phyloP scores from a whole-genome alignment of 30 jellyfish, hydroid and myxozoan genomes.

The Aurelia sp. region DNA sequence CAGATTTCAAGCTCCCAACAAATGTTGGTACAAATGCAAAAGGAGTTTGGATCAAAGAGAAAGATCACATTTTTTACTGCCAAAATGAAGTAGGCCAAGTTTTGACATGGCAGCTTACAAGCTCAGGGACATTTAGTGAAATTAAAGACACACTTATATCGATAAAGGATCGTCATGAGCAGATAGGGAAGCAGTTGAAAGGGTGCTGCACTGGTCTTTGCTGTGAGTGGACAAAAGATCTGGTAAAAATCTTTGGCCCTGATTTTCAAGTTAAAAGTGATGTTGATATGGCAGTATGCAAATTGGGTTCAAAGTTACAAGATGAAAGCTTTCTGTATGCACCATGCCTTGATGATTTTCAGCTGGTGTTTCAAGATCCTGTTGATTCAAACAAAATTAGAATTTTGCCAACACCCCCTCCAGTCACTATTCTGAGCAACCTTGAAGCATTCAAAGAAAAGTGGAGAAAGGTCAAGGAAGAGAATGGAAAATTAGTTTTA shows the following conservation, averaged over 20 bases:
- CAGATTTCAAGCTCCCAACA: conserved; percentile 75
- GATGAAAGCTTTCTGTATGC: conserved; percentile 65
- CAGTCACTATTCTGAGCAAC: conserved; percentile 61
- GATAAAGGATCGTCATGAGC: conserved; percentile 82
- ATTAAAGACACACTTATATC: conserved; percentile 66
- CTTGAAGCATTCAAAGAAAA: conserved; percentile 73
- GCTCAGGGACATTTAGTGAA: conserved; percentile 68
- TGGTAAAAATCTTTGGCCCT: conserved; percentile 76
- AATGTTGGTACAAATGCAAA: conserved; percentile 84
- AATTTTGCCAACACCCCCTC: conserved; percentile 78
- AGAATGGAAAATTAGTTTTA: conserved; percentile 71
- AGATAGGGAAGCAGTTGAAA: conserved; percentile 68
- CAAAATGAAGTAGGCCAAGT: conserved; percentile 92
- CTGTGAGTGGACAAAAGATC: conserved; percentile 85
- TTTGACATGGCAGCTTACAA: conserved; percentile 88
- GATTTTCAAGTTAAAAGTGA: conserved; percentile 84
- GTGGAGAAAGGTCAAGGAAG: conserved; percentile 89
- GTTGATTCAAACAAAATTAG: conserved; percentile 77
- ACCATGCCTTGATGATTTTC: conserved; percentile 80
- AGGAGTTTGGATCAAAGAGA: conserved; percentile 93
- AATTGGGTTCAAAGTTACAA: conserved; percentile 64
- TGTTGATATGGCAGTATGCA: conserved; percentile 53
- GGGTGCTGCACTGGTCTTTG: conserved; percentile 91
- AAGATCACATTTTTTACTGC: conserved; percentile 71
- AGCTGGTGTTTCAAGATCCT: conserved; percentile 87